These are phyloP conservation scores for Fregetta grallaria DNA, from an alignment of 2,113 vertebrate species.

Conservation along the genomic window DNA sequence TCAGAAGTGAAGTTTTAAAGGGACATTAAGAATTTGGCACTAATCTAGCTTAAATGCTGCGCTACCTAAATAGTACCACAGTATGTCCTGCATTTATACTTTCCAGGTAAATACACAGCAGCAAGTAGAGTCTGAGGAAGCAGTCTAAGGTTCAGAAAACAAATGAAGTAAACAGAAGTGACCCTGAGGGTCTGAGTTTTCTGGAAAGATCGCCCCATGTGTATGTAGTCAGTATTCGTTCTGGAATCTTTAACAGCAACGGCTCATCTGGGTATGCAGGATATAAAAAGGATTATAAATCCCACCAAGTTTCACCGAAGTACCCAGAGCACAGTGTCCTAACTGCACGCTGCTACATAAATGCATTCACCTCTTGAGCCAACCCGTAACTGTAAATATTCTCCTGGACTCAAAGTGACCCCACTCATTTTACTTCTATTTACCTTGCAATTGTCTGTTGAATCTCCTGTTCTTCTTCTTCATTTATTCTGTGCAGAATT, in stretches of 20 bases:
- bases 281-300: not conserved
- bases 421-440: not conserved
- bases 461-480: slow-evolving; percentile 85
- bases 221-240: not conserved
- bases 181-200: not conserved
- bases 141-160: not conserved
- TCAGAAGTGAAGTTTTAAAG: not conserved
- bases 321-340: not conserved
- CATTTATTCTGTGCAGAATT: slow-evolving; percentile 80
- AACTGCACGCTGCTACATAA: too few species aligned
- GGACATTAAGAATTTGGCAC: not conserved
- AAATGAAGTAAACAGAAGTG: not conserved
- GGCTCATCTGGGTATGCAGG: not conserved
- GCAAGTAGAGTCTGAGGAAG: not conserved
- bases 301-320: too few species aligned
- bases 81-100: not conserved
- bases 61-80: fast-evolving
- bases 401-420: not conserved
- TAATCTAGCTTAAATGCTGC: not conserved
- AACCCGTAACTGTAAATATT: not conserved
- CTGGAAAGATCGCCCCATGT: not conserved
- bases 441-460: slow-evolving; percentile 80
- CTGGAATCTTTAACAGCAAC: not conserved
- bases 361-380: not conserved
- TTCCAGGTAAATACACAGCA: not conserved